Evolutionary conservation across 2,797 vertebrate genomes (phyloP).

Genomic region (Paramormyrops hopkinsi): DNA sequence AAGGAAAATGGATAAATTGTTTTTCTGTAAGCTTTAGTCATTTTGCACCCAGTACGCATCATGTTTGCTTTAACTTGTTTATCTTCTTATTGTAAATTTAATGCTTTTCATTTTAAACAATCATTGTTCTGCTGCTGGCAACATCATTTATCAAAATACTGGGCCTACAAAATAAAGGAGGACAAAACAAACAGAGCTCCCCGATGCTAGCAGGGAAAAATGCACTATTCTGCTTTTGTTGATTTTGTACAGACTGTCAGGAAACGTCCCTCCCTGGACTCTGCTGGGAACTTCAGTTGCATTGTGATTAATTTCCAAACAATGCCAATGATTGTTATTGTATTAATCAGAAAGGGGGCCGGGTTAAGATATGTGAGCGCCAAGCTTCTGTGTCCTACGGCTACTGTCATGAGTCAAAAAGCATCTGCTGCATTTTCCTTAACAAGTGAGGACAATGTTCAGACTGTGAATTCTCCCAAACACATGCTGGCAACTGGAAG

Average conservation of each 20-base stretch:
- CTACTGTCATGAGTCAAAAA: not conserved
- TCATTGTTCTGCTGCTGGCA: not conserved
- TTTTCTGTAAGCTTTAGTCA: not conserved
- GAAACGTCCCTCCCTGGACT: not conserved
- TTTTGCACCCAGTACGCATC: not conserved
- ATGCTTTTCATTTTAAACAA: not conserved
- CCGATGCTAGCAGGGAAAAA: not conserved
- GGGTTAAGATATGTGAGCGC: not conserved
- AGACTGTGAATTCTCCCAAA: not conserved
- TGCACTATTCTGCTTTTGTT: not conserved
- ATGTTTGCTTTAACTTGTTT: not conserved
- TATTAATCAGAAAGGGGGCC: not conserved
- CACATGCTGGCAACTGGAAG: not conserved
- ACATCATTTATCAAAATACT: not conserved
- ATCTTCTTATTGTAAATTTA: not conserved
- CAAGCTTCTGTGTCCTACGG: not conserved
- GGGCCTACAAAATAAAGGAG: not conserved
- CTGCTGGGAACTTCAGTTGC: not conserved
- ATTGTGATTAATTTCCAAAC: slow-evolving; percentile 14
- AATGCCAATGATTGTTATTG: slow-evolving; percentile 4
- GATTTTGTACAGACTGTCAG: not conserved
- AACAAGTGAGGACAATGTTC: not conserved
- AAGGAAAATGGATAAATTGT: not conserved
- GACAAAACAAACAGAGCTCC: not conserved
- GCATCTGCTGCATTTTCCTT: not conserved